These are phyloP conservation scores for Geotrupes spiniger DNA, from an alignment of 2,888 invertebrate species.

Conservation along the genomic window DNA sequence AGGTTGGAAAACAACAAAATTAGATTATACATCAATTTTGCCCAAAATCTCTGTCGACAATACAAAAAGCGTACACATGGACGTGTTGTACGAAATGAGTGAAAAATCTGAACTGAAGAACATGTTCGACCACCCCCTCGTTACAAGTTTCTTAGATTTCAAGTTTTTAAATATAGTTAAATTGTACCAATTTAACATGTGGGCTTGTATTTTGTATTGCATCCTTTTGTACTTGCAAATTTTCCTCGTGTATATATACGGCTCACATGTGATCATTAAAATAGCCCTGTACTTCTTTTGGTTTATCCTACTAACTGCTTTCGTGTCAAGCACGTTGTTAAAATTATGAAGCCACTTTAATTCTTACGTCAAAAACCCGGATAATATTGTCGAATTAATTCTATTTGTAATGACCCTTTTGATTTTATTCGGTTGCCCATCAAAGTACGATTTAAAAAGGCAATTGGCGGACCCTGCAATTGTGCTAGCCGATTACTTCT, in stretches of 20 bases:
- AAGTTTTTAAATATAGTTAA: constrained; percentile 78
- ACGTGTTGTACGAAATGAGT: constrained; percentile 70
- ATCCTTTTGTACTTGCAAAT: constrained; percentile 67
- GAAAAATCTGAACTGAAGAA: constrained; percentile 64
- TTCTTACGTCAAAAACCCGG: constrained; percentile 62
- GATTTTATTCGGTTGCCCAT: constrained; percentile 57
- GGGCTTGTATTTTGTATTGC: constrained; percentile 69
- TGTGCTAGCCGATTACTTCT: constrained; percentile 72
- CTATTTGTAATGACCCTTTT: no score
- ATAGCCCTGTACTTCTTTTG: not conserved
- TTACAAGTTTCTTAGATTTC: constrained; percentile 74
- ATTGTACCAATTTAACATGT: constrained; percentile 70
- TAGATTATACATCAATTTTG: constrained; percentile 19
- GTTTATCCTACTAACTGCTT: not conserved
- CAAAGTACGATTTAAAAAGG: constrained; percentile 55
- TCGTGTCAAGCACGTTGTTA: not conserved
- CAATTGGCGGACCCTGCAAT: constrained; percentile 72
- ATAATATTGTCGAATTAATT: constrained; percentile 69
- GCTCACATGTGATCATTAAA: constrained; percentile 33
- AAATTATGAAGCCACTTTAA: constrained; percentile 29
- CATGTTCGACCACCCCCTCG: constrained; percentile 73
- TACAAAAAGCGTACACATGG: no score
- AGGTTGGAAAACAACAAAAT: constrained; percentile 15
- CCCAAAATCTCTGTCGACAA: constrained; percentile 67
- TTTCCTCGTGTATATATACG: constrained; percentile 60